A percentile compares a stretch with the other conserved stretches of the same genome.
These are phyloP conservation scores for Platycheirus rosarum DNA, from an alignment of 2,888 invertebrate genomes.

Conservation along the genomic window DNA sequence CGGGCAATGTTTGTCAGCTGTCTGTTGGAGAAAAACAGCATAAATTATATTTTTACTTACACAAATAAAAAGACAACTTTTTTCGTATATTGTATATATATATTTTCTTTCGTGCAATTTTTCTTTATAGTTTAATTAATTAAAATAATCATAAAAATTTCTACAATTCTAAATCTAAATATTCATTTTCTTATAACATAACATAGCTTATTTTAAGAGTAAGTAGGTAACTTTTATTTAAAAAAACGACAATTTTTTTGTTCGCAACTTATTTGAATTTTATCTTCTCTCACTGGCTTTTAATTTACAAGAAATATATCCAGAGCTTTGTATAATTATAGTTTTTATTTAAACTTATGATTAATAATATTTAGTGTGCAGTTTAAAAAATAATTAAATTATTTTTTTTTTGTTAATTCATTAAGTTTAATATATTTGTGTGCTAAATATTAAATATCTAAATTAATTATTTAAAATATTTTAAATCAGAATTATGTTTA, in stretches of 20 bases:
- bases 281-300: slow-evolving; percentile 58
- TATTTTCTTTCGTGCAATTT: slow-evolving; percentile 68
- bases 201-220: background rate
- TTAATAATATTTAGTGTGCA: slow-evolving; percentile 50
- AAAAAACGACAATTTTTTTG: no score
- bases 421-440: slow-evolving; percentile 15
- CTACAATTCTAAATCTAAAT: slow-evolving; percentile 29
- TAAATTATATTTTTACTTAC: no score
- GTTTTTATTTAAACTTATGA: background rate
- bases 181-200: slow-evolving; percentile 13
- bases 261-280: background rate
- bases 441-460: slow-evolving; percentile 17
- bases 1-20: no score
- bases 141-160: slow-evolving; percentile 37
- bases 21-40: no score
- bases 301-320: slow-evolving; percentile 63
- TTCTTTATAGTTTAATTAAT: slow-evolving; percentile 37
- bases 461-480: slow-evolving; percentile 8
- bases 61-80: no score
- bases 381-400: slow-evolving; percentile 66
- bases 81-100: slow-evolving; percentile 52
- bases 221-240: background rate
- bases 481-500: slow-evolving; percentile 23
- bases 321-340: slow-evolving; percentile 42
- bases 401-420: slow-evolving; percentile 36